A percentile compares a stretch with the other conserved stretches of the same genome.
phyloP scores from a whole-genome alignment of 2,113 vertebrate genomes.

The Mus musculus region DNA sequence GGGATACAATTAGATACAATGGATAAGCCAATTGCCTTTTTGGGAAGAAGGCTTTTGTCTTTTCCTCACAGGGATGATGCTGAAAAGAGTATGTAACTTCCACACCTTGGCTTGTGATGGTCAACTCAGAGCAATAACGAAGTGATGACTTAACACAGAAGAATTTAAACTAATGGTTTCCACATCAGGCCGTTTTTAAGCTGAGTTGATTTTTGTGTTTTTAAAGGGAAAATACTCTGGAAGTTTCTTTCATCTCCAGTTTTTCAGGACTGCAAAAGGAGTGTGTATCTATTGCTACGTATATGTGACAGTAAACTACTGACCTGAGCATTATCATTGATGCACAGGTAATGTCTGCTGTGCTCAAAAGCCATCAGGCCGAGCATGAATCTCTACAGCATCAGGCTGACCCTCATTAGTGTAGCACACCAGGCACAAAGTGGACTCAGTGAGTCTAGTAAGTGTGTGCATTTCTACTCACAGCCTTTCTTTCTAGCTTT shows the following conservation, averaged over 20 bases:
- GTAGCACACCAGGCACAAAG: not conserved
- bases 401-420: not conserved
- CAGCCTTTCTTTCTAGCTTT: not conserved
- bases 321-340: not conserved
- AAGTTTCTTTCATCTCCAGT: not conserved
- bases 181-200: slow-evolving; percentile 8
- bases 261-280: not conserved
- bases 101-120: slow-evolving; percentile 25
- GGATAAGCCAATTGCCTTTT: not conserved
- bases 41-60: not conserved
- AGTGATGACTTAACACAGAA: not conserved
- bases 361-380: not conserved
- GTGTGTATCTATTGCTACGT: not conserved
- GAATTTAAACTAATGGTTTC: slow-evolving; percentile 39
- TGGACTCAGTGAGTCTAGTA: not conserved
- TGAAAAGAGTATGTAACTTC: not conserved
- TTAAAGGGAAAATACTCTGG: not conserved
- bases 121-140: slow-evolving; percentile 26
- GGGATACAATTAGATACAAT: not conserved
- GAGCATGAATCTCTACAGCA: not conserved
- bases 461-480: not conserved
- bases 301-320: not conserved
- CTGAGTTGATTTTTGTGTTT: not conserved
- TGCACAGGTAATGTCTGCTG: not conserved
- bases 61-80: not conserved